phyloP scores from a whole-genome alignment of 2,797 vertebrate genomes.

The Cephalopachus bancanus region DNA sequence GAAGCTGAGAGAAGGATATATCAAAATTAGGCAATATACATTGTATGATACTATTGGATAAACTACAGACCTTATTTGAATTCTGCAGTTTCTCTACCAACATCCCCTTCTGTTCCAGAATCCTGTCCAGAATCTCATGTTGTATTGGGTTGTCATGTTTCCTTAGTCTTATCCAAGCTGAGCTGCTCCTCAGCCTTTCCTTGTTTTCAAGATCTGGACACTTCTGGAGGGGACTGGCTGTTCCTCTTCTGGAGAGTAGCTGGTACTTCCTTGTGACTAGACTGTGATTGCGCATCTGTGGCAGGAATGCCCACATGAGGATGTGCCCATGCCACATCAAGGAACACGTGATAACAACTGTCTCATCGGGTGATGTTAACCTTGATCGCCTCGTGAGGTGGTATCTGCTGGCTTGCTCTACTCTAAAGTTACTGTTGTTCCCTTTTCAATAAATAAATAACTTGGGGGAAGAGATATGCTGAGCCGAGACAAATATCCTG shows the following conservation, averaged over 20 bases:
- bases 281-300: accelerated
- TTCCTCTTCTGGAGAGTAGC: background rate
- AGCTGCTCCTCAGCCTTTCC: background rate
- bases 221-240: accelerated
- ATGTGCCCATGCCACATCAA: accelerated
- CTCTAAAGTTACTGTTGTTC: conserved; percentile 74
- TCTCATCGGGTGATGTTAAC: background rate
- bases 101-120: background rate
- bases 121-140: background rate
- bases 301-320: accelerated
- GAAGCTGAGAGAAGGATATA: too few relatives aligned
- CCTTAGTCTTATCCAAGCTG: background rate
- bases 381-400: background rate
- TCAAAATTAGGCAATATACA: background rate
- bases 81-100: background rate
- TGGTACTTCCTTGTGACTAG: accelerated
- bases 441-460: conserved; percentile 77
- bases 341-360: accelerated
- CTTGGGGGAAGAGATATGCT: conserved; percentile 1
- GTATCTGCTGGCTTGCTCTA: conserved; percentile 18
- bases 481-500: conserved; percentile 23
- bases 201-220: accelerated
- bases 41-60: too few relatives aligned
- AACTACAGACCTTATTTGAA: accelerated
- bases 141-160: accelerated